Evolutionary conservation across 2,797 vertebrate species (phyloP).

Genomic region (Anabacerthia variegaticeps): DNA sequence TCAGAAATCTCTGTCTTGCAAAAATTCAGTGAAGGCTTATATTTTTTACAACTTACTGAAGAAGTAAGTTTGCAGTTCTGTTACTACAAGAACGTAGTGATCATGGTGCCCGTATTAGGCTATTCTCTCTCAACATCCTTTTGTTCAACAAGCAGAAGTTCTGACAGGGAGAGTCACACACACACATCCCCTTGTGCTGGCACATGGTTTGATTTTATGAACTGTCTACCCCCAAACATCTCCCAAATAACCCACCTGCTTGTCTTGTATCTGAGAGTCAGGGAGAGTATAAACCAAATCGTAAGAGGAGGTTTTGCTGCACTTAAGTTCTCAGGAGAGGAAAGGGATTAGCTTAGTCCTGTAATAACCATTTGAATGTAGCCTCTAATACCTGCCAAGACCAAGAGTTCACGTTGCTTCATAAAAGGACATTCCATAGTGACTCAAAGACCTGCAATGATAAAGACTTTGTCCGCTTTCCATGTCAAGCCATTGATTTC

Average conservation of each 20-base stretch:
- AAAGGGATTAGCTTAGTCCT: neutral
- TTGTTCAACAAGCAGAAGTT: neutral
- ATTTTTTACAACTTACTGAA: neutral
- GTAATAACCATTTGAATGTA: neutral
- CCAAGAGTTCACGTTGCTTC: neutral
- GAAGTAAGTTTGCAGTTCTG: neutral
- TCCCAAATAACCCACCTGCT: neutral
- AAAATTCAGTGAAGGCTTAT: neutral
- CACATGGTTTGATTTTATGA: neutral
- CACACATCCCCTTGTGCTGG: neutral
- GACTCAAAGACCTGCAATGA: neutral
- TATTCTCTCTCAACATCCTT: neutral
- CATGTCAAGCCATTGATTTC: neutral
- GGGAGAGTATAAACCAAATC: neutral
- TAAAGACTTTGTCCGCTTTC: neutral
- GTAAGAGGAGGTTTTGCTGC: neutral
- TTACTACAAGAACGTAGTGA: neutral
- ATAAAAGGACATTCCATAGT: neutral
- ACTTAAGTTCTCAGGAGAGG: neutral
- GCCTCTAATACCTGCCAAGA: neutral
- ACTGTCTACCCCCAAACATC: neutral
- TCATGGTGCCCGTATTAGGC: neutral
- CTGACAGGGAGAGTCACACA: neutral
- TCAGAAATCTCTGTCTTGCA: neutral
- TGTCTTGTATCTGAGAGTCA: neutral